Evolutionary conservation across 2,888 invertebrate species (phyloP), one percentile per base, ranked within the genome.

Genomic region (Neoitamus cyanurus): DNA sequence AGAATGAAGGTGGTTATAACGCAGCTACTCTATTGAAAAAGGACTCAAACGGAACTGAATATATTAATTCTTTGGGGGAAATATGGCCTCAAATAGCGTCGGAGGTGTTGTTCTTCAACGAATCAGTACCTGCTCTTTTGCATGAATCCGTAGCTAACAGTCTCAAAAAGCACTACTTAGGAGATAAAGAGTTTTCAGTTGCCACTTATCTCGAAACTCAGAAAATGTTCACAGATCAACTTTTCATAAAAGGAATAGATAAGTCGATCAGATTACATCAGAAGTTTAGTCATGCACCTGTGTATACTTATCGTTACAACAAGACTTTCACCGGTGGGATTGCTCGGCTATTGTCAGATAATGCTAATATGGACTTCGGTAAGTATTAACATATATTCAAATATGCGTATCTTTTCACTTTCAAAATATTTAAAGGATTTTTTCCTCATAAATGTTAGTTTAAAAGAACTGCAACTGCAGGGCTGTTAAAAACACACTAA

Each of bases 1-100:
- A 93, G 25, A 93, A 95, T 80, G 96, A 96, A 90, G 96, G 96
- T 84, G 91, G 95, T 20, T 95, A 94, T 88, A 95, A 95, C 31
- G 94, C 93, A 58, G 86, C 88, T 88, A 91, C 91, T 73, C 89
- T 92, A 25, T 86, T 92, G 83, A 87, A 88, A 48, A 91, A 92
- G 11, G 84, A 86, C 75, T 6, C 84, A 2, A 87, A 86, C 0
- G 87, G 88, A 7, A 90, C 92, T 0, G 90, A 91, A 1, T 87
- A 92, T 7, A 89, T 94, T 2, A 88, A 90, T 9, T 92, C 93
- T 42, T 88, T 94, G 69, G 93, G 94, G 77, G 88, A 91, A 0
- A 92, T 92, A 42, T 95, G 94, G 93, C 92, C 93, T 13, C 90
- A 92, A 31, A 88, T 94, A 15, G 94, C 94, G 0, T 93, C 94